Evolutionary conservation across 2,888 invertebrate genomes (phyloP), one percentile per base, ranked within the genome.

Genomic region (Lasioglossum morio): DNA sequence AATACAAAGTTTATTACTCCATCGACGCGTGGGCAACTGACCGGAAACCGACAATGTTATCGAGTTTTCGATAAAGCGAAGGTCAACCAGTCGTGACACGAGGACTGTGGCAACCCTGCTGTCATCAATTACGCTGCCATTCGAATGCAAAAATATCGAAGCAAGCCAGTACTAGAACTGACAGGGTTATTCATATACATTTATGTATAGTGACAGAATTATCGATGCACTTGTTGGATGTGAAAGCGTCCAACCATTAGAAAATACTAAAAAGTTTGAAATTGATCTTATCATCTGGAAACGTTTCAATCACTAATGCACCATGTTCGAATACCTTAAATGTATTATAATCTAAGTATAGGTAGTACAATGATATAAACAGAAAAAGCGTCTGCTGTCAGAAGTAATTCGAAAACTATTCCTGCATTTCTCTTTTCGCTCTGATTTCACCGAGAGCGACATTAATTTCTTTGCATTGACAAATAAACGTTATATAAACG

Each of bases 71-170:
- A 37, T 46, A n/a, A 70, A 66, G 72, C 83, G 90, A 89, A 89
- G 90, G 90, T 83, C 85, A 46, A 77, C 48, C 63, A 7, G 66
- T 37, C 34, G 40, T 66, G 72, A 79, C 83, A 70, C 27, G 16
- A 14, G 46, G 46, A 37, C 43, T 1, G n/a, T 27, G n/a, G 34
- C 43, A 30, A 27, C 7, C 1, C 16, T 23, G 19, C 12, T 12
- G 7, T 43, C 19, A 30, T 34, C 66, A 48, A 34, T 40, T 4
- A 30, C 0, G 34, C 27, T 27, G 23, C 27, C 57, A 19, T 60
- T 60, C 16, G 7, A 14, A 12, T 14, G 23, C 12, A 2, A 40
- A 66, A 69, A 34, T 34, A 23, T 19, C 19, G 5, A 57, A 72
- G 0, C 63, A 10, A 53, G 19, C 12, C 14, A n/a, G 12, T n/a